Evolutionary conservation across 2,113 vertebrate species (phyloP).

Genomic region (Podarcis cretensis): DNA sequence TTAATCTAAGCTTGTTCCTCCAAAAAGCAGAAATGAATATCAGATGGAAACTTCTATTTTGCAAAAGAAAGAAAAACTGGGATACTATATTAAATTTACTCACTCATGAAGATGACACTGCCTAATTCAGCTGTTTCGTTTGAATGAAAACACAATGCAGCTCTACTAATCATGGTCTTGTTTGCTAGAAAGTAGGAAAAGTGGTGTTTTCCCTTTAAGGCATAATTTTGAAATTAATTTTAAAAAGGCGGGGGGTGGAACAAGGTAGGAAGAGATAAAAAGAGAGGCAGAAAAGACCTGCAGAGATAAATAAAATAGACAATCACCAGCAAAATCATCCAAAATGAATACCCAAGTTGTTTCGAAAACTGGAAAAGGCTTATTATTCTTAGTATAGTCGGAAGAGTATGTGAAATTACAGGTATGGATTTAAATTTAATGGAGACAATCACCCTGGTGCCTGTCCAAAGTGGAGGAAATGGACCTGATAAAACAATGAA

Average conservation of each 20-base stretch:
- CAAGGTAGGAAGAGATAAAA: constrained; percentile 45
- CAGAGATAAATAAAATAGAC: constrained; percentile 64
- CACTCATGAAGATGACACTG: too few relatives aligned
- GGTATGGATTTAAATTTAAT: not conserved
- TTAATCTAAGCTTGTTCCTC: not conserved
- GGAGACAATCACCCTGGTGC: not conserved
- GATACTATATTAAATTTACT: not conserved
- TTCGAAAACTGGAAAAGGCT: constrained; percentile 8
- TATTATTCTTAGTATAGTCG: constrained; percentile 13
- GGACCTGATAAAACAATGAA: not conserved
- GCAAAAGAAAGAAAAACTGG: not conserved
- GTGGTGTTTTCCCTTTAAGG: constrained; percentile 24
- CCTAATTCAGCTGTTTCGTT: not conserved
- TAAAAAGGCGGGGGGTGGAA: constrained; percentile 43
- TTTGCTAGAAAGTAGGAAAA: not conserved
- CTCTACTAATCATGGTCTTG: not conserved
- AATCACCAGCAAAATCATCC: constrained; percentile 55
- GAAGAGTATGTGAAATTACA: not conserved
- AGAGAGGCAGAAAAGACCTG: constrained; percentile 62
- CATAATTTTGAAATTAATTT: constrained; percentile 56
- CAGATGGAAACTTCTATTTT: not conserved
- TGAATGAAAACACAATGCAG: not conserved
- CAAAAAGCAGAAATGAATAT: not conserved
- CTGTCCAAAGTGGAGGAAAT: not conserved
- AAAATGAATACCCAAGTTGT: constrained; percentile 41